A percentile compares a stretch with the other conserved stretches of the same genome.
Evolutionary conservation across 2,888 invertebrate species (phyloP).

Genomic region (Dorcus parallelipipedus): DNA sequence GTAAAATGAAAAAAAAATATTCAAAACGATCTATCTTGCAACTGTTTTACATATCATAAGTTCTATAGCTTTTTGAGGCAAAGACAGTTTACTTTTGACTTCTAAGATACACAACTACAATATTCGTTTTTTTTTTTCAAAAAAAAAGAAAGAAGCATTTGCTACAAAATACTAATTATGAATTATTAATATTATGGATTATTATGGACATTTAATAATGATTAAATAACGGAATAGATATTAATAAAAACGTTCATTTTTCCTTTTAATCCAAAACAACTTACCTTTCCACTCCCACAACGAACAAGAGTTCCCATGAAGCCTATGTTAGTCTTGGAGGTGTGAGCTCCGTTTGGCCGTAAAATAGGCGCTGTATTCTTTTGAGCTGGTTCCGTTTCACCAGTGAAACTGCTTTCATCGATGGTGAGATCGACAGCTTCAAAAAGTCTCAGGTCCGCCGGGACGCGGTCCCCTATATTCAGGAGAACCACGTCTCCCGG

Average conservation of each 20-base stretch:
- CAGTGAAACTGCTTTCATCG: constrained; percentile 98
- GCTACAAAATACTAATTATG: no score
- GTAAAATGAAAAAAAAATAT: no score
- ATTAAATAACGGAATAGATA: no score
- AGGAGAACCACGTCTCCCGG: constrained; percentile 95
- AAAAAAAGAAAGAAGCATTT: no score
- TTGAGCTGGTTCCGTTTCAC: constrained; percentile 91
- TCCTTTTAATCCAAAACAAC: constrained; percentile 1
- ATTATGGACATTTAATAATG: no score
- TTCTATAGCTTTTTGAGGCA: no score
- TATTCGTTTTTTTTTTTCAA: no score
- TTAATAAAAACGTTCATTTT: no score
- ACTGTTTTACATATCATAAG: no score
- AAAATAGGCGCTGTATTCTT: constrained; percentile 67
- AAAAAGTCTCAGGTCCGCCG: constrained; percentile 93
- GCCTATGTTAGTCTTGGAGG: constrained; percentile 80
- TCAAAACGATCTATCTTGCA: no score
- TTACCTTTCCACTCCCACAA: constrained; percentile 91
- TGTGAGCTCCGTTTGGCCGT: constrained; percentile 57
- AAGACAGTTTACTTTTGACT: no score
- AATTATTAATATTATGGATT: not conserved
- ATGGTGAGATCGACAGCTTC: constrained; percentile 90
- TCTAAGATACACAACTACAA: no score
- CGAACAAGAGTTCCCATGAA: constrained; percentile 98
- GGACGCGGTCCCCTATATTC: constrained; percentile 93